Evolutionary conservation across 2,888 invertebrate genomes (phyloP).

Genomic region (Plebejus argus): DNA sequence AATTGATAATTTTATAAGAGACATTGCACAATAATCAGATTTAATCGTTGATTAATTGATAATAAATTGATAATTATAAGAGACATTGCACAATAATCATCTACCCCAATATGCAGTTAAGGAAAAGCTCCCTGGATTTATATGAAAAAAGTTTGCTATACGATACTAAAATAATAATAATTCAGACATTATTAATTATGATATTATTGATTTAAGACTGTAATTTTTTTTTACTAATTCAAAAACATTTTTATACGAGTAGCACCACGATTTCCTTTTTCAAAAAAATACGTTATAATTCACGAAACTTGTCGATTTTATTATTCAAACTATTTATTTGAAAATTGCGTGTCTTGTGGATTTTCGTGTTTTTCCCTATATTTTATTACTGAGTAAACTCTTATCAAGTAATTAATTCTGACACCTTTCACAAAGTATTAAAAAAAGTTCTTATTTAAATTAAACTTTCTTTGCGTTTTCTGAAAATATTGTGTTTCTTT

Average conservation of each 20-base stretch:
- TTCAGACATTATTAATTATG: neutral
- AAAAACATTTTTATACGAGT: no score
- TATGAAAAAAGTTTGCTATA: conserved; percentile 8
- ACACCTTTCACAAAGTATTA: conserved; percentile 10
- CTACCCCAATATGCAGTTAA: neutral
- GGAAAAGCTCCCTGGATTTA: neutral
- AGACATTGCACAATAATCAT: neutral
- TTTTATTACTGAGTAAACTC: neutral
- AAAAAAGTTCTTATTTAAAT: neutral
- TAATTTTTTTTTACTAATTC: no score
- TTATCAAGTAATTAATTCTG: conserved; percentile 11
- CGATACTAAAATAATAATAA: neutral
- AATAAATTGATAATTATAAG: no score
- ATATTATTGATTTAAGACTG: no score
- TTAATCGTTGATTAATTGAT: no score
- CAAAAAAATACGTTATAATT: neutral
- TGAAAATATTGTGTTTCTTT: neutral
- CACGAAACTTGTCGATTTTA: neutral
- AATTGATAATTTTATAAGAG: no score
- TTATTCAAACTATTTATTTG: neutral
- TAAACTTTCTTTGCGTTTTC: neutral
- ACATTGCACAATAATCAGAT: no score
- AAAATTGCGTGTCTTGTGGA: conserved; percentile 17
- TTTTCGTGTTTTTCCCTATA: neutral
- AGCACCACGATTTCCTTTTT: no score